phyloP scores from a whole-genome alignment of 2,797 vertebrate species.

The Sebastes aleutianus region DNA sequence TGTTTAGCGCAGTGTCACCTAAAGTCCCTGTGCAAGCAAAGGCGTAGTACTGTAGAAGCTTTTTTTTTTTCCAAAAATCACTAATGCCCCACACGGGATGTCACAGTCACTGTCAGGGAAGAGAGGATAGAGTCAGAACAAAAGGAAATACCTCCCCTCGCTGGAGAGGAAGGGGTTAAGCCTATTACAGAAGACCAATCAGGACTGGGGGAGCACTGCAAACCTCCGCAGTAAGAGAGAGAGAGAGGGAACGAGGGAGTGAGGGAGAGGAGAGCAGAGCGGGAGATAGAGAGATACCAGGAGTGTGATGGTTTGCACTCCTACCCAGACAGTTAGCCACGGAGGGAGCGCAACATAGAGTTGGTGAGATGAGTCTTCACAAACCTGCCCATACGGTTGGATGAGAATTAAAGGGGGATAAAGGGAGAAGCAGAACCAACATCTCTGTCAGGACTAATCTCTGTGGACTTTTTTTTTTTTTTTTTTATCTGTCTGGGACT shows the following conservation, averaged over 20 bases:
- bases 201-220: conserved; percentile 94
- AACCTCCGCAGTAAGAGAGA: conserved; percentile 95
- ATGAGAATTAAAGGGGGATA: conserved; percentile 44
- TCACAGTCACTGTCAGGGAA: conserved; percentile 34
- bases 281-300: conserved; percentile 79
- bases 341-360: conserved; percentile 80
- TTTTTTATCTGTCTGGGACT: conserved; percentile 17
- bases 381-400: conserved; percentile 34
- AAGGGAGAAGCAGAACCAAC: conserved; percentile 41
- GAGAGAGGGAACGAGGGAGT: conserved; percentile 69
- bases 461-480: conserved; percentile 46
- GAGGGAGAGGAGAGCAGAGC: conserved; percentile 76
- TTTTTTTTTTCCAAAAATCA: conserved; percentile 17
- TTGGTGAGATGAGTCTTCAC: conserved; percentile 63
- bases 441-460: conserved; percentile 54
- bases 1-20: conserved; percentile 20
- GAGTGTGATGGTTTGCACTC: conserved; percentile 71
- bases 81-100: conserved; percentile 46
- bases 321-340: conserved; percentile 67
- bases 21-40: conserved; percentile 22
- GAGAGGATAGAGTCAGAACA: conserved; percentile 56
- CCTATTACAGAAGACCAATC: conserved; percentile 94
- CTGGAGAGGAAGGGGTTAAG: conserved; percentile 83
- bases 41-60: conserved; percentile 20
- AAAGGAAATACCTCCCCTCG: conserved; percentile 71